phyloP scores from a whole-genome alignment of 2,888 invertebrate genomes.

The Philonicus albiceps region DNA sequence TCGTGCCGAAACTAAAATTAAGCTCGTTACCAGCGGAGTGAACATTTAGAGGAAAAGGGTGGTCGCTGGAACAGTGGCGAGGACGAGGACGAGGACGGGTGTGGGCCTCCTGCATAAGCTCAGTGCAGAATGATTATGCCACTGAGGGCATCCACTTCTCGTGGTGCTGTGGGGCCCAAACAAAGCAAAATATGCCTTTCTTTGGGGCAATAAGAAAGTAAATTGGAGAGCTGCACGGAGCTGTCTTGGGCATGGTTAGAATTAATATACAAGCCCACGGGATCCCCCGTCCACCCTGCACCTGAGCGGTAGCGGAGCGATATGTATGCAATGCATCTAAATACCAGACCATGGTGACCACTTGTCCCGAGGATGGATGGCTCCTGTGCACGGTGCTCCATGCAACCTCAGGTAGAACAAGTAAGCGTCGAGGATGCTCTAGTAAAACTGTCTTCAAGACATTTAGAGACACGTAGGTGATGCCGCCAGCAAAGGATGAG shows the following conservation, averaged over 20 bases:
- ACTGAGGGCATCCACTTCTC: slow-evolving; percentile 20
- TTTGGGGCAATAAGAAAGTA: slow-evolving; percentile 27
- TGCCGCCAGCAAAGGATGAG: neutral
- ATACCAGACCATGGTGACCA: neutral
- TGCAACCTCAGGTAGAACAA: neutral
- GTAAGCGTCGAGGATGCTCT: neutral
- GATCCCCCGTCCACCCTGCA: neutral
- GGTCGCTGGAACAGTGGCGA: too few species aligned
- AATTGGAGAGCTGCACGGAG: neutral
- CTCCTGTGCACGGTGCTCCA: neutral
- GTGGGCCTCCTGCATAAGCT: neutral
- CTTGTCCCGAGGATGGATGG: neutral
- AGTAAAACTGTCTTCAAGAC: slow-evolving; percentile 23
- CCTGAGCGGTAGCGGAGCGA: neutral
- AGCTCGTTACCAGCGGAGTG: slow-evolving; percentile 7
- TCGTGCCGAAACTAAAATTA: slow-evolving; percentile 25
- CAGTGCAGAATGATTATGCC: slow-evolving; percentile 2
- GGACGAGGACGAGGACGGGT: neutral
- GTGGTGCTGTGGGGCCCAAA: neutral
- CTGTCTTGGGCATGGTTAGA: neutral
- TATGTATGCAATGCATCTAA: neutral
- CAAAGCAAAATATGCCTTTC: neutral
- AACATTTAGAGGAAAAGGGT: neutral
- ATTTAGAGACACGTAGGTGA: neutral
- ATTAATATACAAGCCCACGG: neutral